A percentile compares a stretch with the other conserved stretches of the same genome.
Conservation (phyloP, 2,113 vertebrate species). For the Carlito syrichta region DNA sequence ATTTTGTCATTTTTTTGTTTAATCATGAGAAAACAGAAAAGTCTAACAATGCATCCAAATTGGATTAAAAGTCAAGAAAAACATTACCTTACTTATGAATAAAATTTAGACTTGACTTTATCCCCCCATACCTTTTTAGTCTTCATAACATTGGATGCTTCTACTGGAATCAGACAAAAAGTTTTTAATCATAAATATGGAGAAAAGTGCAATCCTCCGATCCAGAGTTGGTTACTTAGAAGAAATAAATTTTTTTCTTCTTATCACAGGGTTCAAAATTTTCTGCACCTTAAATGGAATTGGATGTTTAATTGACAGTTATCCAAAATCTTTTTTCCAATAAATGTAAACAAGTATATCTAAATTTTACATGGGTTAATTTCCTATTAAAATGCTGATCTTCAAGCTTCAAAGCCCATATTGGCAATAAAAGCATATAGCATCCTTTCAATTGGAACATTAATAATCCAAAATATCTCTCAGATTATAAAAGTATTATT, state of each 20-base stretch:
- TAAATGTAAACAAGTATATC: conserved; percentile 32
- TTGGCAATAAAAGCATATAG: background rate
- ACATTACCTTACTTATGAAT: conserved; percentile 1
- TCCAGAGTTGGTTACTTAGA: background rate
- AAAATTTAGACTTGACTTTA: conserved; percentile 49
- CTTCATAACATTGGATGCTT: conserved; percentile 20
- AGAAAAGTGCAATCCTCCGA: background rate
- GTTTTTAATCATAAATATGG: conserved; percentile 12
- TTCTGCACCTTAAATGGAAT: background rate
- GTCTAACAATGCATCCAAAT: conserved; percentile 53
- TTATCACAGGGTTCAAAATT: background rate
- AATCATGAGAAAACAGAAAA: conserved; percentile 44
- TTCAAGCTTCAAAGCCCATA: background rate
- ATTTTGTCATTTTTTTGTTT: conserved; percentile 60
- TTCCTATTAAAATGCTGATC: background rate
- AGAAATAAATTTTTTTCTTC: background rate
- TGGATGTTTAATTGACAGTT: background rate
- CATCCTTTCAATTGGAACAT: background rate
- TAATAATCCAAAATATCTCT: conserved; percentile 27
- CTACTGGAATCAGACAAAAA: conserved; percentile 33
- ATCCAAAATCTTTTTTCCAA: background rate
- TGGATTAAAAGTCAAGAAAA: conserved; percentile 51
- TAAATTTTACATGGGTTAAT: conserved; percentile 21
- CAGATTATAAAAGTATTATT: background rate
- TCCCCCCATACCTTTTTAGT: background rate